phyloP scores from a whole-genome alignment of 2,888 invertebrate genomes.

The Drosophila fungiperda region DNA sequence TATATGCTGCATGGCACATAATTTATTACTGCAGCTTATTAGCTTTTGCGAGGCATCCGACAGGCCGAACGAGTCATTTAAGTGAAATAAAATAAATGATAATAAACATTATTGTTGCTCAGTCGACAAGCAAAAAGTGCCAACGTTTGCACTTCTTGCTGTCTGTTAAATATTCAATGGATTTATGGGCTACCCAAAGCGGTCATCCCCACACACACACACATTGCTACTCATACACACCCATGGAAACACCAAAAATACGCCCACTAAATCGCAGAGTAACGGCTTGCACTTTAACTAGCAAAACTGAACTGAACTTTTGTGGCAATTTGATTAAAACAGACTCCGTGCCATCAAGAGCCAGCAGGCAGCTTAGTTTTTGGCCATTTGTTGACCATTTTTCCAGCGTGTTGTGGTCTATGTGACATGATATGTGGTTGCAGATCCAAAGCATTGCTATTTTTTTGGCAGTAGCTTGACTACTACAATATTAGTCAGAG shows the following conservation, averaged over 20 bases:
- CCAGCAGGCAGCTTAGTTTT: constrained; percentile 45
- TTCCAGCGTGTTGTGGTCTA: constrained; percentile 40
- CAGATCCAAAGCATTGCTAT: constrained; percentile 5
- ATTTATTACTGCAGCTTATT: constrained; percentile 82
- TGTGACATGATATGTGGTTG: constrained; percentile 43
- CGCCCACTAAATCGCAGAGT: constrained; percentile 49
- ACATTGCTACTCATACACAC: background rate
- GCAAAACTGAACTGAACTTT: constrained; percentile 44
- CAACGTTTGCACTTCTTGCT: constrained; percentile 74
- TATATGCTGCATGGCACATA: constrained; percentile 78
- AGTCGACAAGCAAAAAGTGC: constrained; percentile 62
- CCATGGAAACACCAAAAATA: background rate
- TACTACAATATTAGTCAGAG: constrained; percentile 1
- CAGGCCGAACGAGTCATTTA: constrained; percentile 67
- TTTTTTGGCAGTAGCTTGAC: constrained; percentile 19
- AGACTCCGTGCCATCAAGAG: constrained; percentile 43
- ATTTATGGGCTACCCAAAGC: constrained; percentile 60
- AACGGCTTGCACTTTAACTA: constrained; percentile 64
- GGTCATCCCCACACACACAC: constrained; percentile 5
- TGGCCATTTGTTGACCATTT: constrained; percentile 45
- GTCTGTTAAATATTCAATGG: constrained; percentile 72
- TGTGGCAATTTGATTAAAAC: constrained; percentile 76
- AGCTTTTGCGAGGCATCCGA: constrained; percentile 65
- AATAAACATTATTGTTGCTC: constrained; percentile 75
- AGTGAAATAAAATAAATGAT: constrained; percentile 81